A percentile compares a stretch with the other conserved stretches of the same genome.
phyloP scores from a whole-genome alignment of 2,113 vertebrate genomes.

The Parotia lawesii region DNA sequence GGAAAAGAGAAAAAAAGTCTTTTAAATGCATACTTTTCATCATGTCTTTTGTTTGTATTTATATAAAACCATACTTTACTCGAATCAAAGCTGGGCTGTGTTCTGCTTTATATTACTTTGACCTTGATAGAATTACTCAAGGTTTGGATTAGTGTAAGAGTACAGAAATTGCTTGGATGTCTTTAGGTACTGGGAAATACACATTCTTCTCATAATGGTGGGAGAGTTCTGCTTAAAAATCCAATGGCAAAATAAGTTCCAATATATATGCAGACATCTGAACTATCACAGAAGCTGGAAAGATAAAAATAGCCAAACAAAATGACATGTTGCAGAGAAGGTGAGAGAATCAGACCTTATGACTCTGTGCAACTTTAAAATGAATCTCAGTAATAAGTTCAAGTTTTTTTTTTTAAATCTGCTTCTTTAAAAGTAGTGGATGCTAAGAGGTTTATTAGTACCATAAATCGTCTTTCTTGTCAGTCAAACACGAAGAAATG shows the following conservation, averaged over 20 bases:
- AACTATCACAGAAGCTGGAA: constrained; percentile 20
- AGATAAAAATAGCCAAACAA: constrained; percentile 42
- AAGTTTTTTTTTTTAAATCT: constrained; percentile 16
- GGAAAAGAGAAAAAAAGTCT: not conserved
- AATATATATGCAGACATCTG: constrained; percentile 60
- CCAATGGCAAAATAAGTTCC: constrained; percentile 46
- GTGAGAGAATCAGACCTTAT: constrained; percentile 41
- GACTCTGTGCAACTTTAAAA: constrained; percentile 49
- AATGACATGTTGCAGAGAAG: constrained; percentile 8
- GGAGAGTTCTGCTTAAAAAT: constrained; percentile 59
- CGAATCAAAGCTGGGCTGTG: not conserved
- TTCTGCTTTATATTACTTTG: constrained; percentile 37
- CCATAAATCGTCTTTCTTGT: constrained; percentile 69
- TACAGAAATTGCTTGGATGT: constrained; percentile 24
- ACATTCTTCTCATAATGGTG: constrained; percentile 29
- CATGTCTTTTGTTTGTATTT: not conserved
- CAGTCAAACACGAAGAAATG: constrained; percentile 70
- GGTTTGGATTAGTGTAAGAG: constrained; percentile 21
- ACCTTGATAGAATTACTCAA: constrained; percentile 32
- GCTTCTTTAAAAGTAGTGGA: constrained; percentile 61
- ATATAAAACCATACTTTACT: not conserved
- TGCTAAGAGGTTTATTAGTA: constrained; percentile 68
- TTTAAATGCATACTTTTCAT: not conserved
- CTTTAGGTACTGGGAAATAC: constrained; percentile 29
- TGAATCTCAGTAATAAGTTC: constrained; percentile 62